A percentile compares a stretch with the other conserved stretches of the same genome.
phyloP scores from a whole-genome alignment of 2,113 vertebrate species.

The Leucosticte australis region DNA sequence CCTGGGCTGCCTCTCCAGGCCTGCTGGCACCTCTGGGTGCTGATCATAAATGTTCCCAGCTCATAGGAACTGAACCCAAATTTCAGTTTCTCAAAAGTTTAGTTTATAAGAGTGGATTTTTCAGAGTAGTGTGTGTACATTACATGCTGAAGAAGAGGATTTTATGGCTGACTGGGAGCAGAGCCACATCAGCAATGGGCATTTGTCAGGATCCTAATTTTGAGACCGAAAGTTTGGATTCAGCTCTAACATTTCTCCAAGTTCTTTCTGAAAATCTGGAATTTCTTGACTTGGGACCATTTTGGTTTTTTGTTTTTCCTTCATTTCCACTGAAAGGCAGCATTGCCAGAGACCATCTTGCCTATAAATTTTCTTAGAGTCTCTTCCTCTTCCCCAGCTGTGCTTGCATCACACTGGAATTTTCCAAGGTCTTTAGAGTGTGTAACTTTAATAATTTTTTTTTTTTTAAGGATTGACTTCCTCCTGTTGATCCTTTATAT shows the following conservation, averaged over 20 bases:
- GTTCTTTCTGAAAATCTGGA: background rate
- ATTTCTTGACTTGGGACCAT: background rate
- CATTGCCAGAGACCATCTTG: background rate
- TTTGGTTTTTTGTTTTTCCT: background rate
- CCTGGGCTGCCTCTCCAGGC: background rate
- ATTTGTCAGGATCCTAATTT: background rate
- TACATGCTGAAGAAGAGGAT: background rate
- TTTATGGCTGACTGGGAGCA: background rate
- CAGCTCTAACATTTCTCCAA: background rate
- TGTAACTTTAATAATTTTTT: background rate
- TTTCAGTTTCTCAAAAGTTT: background rate
- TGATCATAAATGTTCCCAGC: background rate
- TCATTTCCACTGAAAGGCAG: background rate
- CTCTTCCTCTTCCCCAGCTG: background rate
- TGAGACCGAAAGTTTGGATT: background rate
- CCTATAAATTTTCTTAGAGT: background rate
- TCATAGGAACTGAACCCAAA: background rate
- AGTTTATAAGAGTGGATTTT: background rate
- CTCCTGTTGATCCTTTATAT: background rate
- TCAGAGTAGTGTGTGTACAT: fast-evolving
- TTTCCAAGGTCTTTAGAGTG: background rate
- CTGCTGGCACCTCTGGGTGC: background rate
- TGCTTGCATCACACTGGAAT: background rate
- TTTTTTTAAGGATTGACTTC: background rate
- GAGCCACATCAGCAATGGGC: background rate